These are phyloP conservation scores for Lepidochitona cinerea DNA, from an alignment of 2,888 invertebrate genomes.

Conservation along the genomic window DNA sequence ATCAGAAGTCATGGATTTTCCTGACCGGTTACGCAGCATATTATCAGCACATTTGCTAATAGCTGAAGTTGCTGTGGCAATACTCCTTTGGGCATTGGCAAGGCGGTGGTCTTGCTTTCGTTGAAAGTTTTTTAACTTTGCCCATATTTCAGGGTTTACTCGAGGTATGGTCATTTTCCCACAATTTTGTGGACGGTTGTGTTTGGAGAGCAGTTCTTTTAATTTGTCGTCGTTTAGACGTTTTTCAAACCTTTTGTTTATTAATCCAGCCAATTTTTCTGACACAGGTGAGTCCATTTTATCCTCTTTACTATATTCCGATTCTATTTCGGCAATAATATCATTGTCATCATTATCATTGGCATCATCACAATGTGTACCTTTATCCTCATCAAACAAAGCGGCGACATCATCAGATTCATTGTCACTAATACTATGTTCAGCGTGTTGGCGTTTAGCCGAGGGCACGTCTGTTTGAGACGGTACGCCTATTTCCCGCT, in stretches of 20 bases:
- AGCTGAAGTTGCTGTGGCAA: not conserved
- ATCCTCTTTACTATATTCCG: not conserved
- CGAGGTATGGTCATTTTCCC: not conserved
- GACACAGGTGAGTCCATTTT: not conserved
- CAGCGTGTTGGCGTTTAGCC: too few relatives aligned
- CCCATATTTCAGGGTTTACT: not conserved
- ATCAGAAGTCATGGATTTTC: not conserved
- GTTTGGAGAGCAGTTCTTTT: not conserved
- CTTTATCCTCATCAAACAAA: not conserved
- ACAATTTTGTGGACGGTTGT: not conserved
- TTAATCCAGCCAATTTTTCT: not conserved
- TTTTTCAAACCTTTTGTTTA: not conserved
- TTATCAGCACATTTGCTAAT: not conserved
- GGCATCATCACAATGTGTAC: too few relatives aligned
- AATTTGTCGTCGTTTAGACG: not conserved
- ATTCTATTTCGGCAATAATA: not conserved
- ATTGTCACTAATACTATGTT: not conserved
- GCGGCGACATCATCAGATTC: not conserved
- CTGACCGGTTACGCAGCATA: not conserved
- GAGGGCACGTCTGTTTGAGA: too few relatives aligned
- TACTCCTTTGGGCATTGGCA: not conserved
- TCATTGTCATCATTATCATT: too few relatives aligned
- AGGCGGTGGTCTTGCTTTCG: not conserved
- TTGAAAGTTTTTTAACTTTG: not conserved
- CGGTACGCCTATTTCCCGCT: too few relatives aligned